Evolutionary conservation across 2,113 vertebrate genomes (phyloP).

Genomic region (Hyaena hyaena): DNA sequence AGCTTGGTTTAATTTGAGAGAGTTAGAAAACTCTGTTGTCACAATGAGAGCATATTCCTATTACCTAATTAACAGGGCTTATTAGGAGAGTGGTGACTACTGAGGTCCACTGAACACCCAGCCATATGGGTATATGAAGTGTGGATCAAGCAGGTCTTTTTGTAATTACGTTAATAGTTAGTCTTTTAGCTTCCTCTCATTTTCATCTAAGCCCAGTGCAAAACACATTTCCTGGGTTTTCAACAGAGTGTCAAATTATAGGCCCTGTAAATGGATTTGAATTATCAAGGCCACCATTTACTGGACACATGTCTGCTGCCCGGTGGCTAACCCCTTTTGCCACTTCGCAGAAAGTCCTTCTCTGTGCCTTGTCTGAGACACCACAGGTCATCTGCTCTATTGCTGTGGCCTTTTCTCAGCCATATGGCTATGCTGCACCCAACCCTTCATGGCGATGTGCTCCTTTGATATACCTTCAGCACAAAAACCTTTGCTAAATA

Average conservation of each 20-base stretch:
- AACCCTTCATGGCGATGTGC: neutral
- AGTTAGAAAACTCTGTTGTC: constrained; percentile 21
- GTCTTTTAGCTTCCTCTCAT: constrained; percentile 34
- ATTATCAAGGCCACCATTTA: neutral
- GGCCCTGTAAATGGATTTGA: neutral
- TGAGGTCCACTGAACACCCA: neutral
- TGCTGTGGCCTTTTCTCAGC: constrained; percentile 54
- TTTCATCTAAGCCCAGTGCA: neutral
- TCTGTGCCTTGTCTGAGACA: neutral
- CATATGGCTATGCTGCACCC: neutral
- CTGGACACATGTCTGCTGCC: neutral
- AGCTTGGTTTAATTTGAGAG: constrained; percentile 44
- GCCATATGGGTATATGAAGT: neutral
- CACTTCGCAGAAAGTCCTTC: neutral
- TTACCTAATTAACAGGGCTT: constrained; percentile 27
- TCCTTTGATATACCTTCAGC: constrained; percentile 74
- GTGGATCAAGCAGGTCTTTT: constrained; percentile 21
- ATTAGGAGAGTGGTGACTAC: neutral
- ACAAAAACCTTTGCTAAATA: constrained; percentile 82
- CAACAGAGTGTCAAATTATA: constrained; percentile 3
- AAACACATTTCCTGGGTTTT: neutral
- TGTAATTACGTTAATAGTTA: constrained; percentile 33
- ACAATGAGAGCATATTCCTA: constrained; percentile 37
- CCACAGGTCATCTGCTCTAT: constrained; percentile 45
- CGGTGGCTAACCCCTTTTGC: neutral